Base-by-base conservation (phyloP, 2,888 invertebrate species). In the Mythimna loreyi region DNA sequence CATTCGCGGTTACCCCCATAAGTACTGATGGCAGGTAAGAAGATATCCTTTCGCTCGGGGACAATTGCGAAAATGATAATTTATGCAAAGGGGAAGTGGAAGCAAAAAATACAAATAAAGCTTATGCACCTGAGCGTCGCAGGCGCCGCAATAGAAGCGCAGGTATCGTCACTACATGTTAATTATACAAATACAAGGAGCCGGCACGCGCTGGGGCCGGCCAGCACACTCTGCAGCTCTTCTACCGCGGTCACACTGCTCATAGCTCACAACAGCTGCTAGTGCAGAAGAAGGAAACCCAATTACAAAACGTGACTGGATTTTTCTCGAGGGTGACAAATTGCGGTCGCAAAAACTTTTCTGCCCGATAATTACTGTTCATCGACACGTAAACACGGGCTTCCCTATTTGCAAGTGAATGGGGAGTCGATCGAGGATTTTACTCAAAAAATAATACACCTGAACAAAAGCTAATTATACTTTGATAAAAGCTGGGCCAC, bases 41-140 rank as follows among this genome's bases (percentile, higher is more conserved):
- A 67, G 68, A 72, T 66, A 75, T 75, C 62, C 79, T 85, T 88
- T 82, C 78, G 74, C 62, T 73, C 67, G 83, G 82, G 81, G 82
- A 89, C 85, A 83, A 84, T 90, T 78, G 93, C 92, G 76, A 90
- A 94, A 93, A 89, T 91, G 87, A 86, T 95, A 95, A 96, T 94
- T 90, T 96, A 96, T 95, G 94, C 95, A 95, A 95, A 94, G 96
- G 96, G 95, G 94, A 95, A 95, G 93, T 89, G 85, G 89, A 84
- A 86, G 92, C 91, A 92, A 92, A 93, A 93, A 93, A 88, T 87
- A 86, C 89, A 92, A 93, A 94, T 93, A 94, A 94, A 93, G 94
- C 92, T 94, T 93, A 94, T 92, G 90, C 96, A 96, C 95, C 95
- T 95, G 94, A 95, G 85, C 83, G 86, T 78, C 89, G 91, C 92